phyloP scores from a whole-genome alignment of 2,797 vertebrate species.

The Lithobates pipiens region DNA sequence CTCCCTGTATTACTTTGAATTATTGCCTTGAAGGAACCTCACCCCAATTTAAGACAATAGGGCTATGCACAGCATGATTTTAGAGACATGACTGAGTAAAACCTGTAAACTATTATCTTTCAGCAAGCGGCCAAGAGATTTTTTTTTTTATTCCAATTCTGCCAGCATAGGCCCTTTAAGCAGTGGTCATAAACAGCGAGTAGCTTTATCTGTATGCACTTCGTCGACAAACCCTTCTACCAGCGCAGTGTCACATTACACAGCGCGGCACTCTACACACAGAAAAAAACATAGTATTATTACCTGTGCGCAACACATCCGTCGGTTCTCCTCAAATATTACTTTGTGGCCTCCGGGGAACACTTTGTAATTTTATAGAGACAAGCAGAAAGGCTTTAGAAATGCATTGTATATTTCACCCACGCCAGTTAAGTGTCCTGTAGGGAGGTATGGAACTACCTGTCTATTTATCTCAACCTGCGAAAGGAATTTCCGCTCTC shows the following conservation, averaged over 20 bases:
- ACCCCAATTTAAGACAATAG: no score
- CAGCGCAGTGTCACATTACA: not conserved
- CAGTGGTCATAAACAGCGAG: no score
- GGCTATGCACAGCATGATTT: no score
- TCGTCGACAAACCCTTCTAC: no score
- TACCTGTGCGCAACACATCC: slow-evolving; percentile 51
- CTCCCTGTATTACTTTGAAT: no score
- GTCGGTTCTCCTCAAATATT: slow-evolving; percentile 55
- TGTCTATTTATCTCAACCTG: slow-evolving; percentile 56
- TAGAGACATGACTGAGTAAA: no score
- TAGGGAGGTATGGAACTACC: slow-evolving; percentile 53
- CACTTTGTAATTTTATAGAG: slow-evolving; percentile 62
- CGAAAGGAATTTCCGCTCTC: slow-evolving; percentile 44
- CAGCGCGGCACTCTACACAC: slow-evolving; percentile 9
- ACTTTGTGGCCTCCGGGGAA: slow-evolving; percentile 46
- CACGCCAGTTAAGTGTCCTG: slow-evolving; percentile 59
- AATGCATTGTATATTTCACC: slow-evolving; percentile 61
- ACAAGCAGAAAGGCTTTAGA: slow-evolving; percentile 61
- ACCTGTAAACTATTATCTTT: no score
- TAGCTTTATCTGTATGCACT: no score
- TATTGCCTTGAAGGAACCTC: no score
- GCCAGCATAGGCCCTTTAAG: no score
- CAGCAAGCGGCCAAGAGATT: no score
- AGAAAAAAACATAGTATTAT: slow-evolving; percentile 36
- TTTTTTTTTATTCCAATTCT: no score